Conservation (phyloP, 2,888 invertebrate species). For the Prosopocoilus inquinatus region DNA sequence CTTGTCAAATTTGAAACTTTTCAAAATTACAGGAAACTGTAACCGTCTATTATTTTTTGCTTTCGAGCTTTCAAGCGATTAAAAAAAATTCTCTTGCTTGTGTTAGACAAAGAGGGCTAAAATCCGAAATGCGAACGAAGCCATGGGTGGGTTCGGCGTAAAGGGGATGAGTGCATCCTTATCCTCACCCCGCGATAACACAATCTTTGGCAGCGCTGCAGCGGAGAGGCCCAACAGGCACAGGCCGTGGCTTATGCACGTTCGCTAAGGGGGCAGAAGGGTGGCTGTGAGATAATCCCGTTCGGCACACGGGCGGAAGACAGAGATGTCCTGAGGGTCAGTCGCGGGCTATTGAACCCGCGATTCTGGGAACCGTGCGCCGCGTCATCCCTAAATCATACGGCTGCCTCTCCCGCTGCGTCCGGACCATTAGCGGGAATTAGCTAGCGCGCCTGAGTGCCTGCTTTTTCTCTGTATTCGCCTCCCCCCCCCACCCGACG, state of each 20-base stretch:
- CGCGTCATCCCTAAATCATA: constrained; percentile 36
- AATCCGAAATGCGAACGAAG: not conserved
- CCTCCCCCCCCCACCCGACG: constrained; percentile 1
- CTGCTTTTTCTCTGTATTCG: constrained; percentile 19
- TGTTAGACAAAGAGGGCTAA: not conserved
- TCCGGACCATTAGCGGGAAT: constrained; percentile 36
- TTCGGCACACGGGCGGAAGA: constrained; percentile 46
- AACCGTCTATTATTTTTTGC: no score
- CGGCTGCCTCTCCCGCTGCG: constrained; percentile 29
- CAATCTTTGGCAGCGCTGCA: constrained; percentile 34
- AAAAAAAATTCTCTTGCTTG: no score
- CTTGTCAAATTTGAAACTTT: no score
- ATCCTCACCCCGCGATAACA: constrained; percentile 47
- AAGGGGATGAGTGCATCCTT: constrained; percentile 42
- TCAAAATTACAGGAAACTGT: no score
- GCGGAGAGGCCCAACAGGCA: constrained; percentile 24
- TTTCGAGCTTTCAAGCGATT: no score
- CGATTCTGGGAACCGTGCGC: constrained; percentile 38
- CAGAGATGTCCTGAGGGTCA: constrained; percentile 53
- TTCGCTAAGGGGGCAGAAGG: constrained; percentile 41
- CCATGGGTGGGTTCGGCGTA: constrained; percentile 10
- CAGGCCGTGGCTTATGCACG: constrained; percentile 31
- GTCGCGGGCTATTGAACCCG: constrained; percentile 55
- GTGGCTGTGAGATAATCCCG: constrained; percentile 50
- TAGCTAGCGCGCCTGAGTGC: constrained; percentile 26